A percentile compares a stretch with the other conserved stretches of the same genome.
These are phyloP conservation scores for Bucorvus abyssinicus DNA, from an alignment of 2,797 vertebrate species.

Conservation along the genomic window DNA sequence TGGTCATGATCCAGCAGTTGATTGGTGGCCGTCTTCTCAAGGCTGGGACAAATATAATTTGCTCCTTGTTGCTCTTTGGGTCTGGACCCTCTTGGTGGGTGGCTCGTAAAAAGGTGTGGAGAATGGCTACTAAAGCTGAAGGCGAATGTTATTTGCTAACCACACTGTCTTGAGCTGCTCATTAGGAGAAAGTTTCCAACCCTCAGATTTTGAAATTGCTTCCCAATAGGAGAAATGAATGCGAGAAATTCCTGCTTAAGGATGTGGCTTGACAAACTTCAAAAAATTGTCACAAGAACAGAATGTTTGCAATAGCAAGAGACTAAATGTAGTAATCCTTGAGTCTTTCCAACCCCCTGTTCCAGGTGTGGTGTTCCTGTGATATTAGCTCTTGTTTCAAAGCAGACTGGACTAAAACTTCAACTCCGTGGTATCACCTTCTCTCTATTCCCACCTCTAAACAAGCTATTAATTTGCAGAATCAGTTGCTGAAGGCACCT, in stretches of 20 bases:
- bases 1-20: not conserved
- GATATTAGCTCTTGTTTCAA: not conserved
- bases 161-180: not conserved
- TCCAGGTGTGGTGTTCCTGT: not conserved
- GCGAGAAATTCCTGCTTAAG: not conserved
- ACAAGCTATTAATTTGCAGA: constrained; percentile 38
- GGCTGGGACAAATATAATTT: not conserved
- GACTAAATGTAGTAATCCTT: not conserved
- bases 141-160: not conserved
- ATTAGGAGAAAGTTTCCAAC: not conserved
- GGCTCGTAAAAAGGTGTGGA: not conserved
- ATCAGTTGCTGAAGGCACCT: constrained; percentile 27
- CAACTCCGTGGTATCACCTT: not conserved
- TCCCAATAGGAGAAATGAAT: not conserved
- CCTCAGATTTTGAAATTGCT: not conserved
- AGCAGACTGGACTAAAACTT: not conserved
- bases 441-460: constrained; percentile 5
- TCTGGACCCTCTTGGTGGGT: not conserved
- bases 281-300: not conserved
- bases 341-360: not conserved
- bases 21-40: not conserved
- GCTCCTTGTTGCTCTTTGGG: not conserved
- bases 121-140: not conserved
- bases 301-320: not conserved
- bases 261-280: not conserved